Evolutionary conservation across 1,140 invertebrate genomes (phyloP), one percentile per base, ranked within the genome.

Genomic region (Habropoda laboriosa): DNA sequence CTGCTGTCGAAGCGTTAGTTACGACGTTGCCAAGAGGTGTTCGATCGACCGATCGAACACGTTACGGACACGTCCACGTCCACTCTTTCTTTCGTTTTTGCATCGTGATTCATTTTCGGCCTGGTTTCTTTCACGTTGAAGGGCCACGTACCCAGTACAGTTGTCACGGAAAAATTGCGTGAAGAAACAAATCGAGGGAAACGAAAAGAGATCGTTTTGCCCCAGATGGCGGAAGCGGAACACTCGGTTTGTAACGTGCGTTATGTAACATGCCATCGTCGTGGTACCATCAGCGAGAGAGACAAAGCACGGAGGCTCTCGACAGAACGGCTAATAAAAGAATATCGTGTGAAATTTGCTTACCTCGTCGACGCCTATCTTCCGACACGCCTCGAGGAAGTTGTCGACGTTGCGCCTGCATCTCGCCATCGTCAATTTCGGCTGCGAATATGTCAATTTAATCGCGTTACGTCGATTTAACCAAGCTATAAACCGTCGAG

Each of bases 351-450:
- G 16, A 3, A 16, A n/a, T n/a, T 66, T 53, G 79, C 96, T 96
- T 93, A 99, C 98, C 96, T 98, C 97, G 93, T 98, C 96, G 18
- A 99, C 97, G 49, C 98, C 98, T 85, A 99, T 98, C 91, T 95
- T 97, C 76, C 97, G 95, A 93, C 98, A 99, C 21, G 98, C 98
- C 88, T 98, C 97, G 80, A 99, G 93, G 90, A 99, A 99, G 93
- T 99, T 99, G 90, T 99, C 98, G 21, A 99, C 98, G 93, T 99
- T 99, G 89, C 97, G 94, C 88, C 98, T 94, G 94, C 97, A 98
- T 89, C 98, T 95, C 13, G 98, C 97, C 95, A 98, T 96, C 30
- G 98, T 97, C 76, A 99, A 93, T 92, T 98, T 98, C 60, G 98
- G 97, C 98, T 98, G 92, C 61, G 94, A 94, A 90, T 89, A n/a